phyloP scores from a whole-genome alignment of 2,113 vertebrate species.

The Serilophus lunatus region DNA sequence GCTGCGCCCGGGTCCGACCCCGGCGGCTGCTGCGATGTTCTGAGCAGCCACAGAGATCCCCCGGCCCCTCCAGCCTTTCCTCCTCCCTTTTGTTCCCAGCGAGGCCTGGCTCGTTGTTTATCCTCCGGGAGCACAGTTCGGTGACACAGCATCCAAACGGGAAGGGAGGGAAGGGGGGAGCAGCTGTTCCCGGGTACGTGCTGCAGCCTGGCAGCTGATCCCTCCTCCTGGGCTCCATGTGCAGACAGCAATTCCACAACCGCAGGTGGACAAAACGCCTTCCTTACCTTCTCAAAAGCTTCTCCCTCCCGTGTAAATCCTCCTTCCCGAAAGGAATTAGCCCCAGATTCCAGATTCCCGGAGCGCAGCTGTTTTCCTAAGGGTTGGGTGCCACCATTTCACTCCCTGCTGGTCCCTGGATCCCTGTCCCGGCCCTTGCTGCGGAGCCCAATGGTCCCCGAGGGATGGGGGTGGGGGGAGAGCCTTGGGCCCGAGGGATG shows the following conservation, averaged over 20 bases:
- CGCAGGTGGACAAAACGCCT: not conserved
- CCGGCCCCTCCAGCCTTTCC: not conserved
- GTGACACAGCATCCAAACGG: not conserved
- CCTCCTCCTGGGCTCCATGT: rapidly evolving
- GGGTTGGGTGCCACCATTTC: not conserved
- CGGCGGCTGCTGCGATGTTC: not conserved
- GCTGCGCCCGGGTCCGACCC: not conserved
- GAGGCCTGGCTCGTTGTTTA: not conserved
- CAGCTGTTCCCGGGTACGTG: not conserved
- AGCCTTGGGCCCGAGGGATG: too few relatives aligned
- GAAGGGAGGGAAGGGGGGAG: not conserved
- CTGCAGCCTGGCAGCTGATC: not conserved
- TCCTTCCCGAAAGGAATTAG: not conserved
- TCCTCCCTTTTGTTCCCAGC: not conserved
- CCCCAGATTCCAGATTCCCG: not conserved
- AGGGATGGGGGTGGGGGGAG: not conserved
- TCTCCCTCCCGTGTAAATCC: not conserved
- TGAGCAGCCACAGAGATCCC: not conserved
- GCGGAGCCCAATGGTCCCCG: rapidly evolving
- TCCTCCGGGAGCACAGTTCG: not conserved
- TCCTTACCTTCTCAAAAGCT: not conserved
- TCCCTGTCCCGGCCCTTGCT: conserved; percentile 70
- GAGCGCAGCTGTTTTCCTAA: not conserved
- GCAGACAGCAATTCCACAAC: not conserved
- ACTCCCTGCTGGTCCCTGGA: not conserved